These are phyloP conservation scores for Danio tinwini DNA, from an alignment of 2,797 vertebrate species.

Conservation along the genomic window DNA sequence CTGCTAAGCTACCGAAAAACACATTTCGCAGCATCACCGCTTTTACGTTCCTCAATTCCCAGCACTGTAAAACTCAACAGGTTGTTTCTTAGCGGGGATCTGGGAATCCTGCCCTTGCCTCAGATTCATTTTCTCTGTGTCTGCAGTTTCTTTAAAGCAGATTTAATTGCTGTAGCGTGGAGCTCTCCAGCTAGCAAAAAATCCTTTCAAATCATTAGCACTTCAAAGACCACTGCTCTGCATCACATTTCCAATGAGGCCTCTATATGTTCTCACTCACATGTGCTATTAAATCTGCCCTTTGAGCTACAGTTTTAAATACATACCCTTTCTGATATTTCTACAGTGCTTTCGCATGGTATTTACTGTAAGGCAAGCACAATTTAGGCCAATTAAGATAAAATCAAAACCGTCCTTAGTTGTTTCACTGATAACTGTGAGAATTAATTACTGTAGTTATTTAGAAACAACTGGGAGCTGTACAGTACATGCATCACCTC, in stretches of 20 bases:
- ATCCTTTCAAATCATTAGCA: conserved; percentile 54
- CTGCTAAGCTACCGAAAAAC: conserved; percentile 1
- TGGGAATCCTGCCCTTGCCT: conserved; percentile 3
- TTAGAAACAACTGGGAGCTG: conserved; percentile 40
- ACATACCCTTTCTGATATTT: conserved; percentile 30
- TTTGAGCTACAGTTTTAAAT: conserved; percentile 14
- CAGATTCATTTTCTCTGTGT: conserved; percentile 31
- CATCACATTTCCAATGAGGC: conserved; percentile 51
- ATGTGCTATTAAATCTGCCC: conserved; percentile 30
- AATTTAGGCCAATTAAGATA: conserved; percentile 57
- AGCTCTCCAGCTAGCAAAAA: conserved; percentile 45
- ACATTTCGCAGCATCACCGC: not conserved
- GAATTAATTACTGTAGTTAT: conserved; percentile 19
- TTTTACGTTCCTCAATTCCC: conserved; percentile 3
- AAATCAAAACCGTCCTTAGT: conserved; percentile 48
- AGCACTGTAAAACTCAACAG: conserved; percentile 5
- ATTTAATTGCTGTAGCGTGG: conserved; percentile 45
- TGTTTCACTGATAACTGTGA: conserved; percentile 43
- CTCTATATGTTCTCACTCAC: conserved; percentile 25
- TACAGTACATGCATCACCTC: conserved; percentile 63
- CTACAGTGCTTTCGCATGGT: conserved; percentile 39
- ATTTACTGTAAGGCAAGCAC: conserved; percentile 46
- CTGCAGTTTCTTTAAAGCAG: conserved; percentile 48
- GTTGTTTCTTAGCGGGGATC: conserved; percentile 2
- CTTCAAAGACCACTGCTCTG: conserved; percentile 56